A percentile compares a stretch with the other conserved stretches of the same genome.
Conservation (phyloP, 2,888 invertebrate species). For the Drosophila longiperda region DNA sequence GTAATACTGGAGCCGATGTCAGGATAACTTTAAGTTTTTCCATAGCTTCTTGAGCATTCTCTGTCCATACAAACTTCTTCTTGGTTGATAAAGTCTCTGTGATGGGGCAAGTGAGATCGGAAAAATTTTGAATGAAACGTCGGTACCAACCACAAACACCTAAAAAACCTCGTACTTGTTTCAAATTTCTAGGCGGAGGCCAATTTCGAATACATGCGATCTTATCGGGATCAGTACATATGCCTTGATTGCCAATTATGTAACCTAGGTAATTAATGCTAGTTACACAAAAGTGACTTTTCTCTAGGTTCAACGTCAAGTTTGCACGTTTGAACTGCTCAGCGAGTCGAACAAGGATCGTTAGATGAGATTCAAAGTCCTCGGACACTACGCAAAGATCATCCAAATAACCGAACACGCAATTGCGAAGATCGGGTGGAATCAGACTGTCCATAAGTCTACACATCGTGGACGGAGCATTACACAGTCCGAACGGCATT, state of each 20-base stretch:
- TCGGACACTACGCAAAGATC: neutral
- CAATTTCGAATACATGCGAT: neutral
- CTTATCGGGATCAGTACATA: neutral
- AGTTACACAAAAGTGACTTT: constrained; percentile 2
- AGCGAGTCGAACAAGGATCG: neutral
- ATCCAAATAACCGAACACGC: too few relatives aligned
- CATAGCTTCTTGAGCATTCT: neutral
- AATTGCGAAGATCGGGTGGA: neutral
- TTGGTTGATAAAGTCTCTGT: neutral
- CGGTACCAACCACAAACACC: constrained; percentile 15
- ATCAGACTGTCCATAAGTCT: neutral
- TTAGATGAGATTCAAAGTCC: neutral
- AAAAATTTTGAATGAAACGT: constrained; percentile 5
- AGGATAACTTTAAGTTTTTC: neutral
- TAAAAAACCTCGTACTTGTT: neutral
- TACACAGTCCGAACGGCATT: neutral
- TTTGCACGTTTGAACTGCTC: neutral
- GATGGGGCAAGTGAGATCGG: constrained; percentile 4
- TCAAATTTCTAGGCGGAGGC: neutral
- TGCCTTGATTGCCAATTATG: neutral
- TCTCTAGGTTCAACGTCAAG: too few relatives aligned
- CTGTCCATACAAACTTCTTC: constrained; percentile 3
- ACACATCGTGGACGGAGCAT: neutral
- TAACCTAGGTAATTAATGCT: neutral
- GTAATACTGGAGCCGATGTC: neutral